Evolutionary conservation across 1,140 invertebrate species (phyloP).

Genomic region (Drosophila busckii): DNA sequence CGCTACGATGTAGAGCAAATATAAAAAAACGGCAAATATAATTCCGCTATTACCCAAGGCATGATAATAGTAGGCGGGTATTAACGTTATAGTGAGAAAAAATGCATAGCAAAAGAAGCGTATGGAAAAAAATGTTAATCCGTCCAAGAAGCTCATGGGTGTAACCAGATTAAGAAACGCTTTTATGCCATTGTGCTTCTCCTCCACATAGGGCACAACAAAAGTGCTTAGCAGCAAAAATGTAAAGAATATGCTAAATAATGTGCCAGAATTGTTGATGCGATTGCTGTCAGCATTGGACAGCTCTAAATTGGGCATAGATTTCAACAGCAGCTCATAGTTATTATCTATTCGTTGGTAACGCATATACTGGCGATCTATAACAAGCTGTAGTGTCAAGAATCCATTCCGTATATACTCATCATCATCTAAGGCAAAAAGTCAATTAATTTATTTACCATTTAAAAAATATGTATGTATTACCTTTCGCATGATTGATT

Average conservation of each 20-base stretch:
- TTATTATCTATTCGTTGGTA: slow-evolving; percentile 25
- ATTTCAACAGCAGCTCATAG: slow-evolving; percentile 45
- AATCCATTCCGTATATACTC: slow-evolving; percentile 63
- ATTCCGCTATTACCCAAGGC: slow-evolving; percentile 30
- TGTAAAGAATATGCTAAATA: slow-evolving; percentile 54
- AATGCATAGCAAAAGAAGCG: slow-evolving; percentile 47
- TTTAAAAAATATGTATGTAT: background rate
- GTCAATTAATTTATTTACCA: background rate
- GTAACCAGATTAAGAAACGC: slow-evolving; percentile 72
- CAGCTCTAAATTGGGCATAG: slow-evolving; percentile 56
- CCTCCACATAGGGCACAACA: slow-evolving; percentile 71
- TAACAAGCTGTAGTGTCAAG: slow-evolving; percentile 50
- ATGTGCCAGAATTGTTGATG: slow-evolving; percentile 47
- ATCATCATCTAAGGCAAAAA: slow-evolving; percentile 51
- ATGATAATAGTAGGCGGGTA: slow-evolving; percentile 32
- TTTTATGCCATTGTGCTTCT: slow-evolving; percentile 73
- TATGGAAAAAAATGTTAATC: slow-evolving; percentile 64
- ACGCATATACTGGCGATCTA: slow-evolving; percentile 58
- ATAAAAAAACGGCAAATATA: slow-evolving; percentile 45
- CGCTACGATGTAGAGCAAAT: slow-evolving; percentile 58
- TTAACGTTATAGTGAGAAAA: slow-evolving; percentile 34
- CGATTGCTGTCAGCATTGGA: slow-evolving; percentile 42
- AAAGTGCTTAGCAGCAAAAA: slow-evolving; percentile 62
- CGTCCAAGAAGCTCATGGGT: slow-evolving; percentile 71
- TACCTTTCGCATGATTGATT: slow-evolving; percentile 56